phyloP scores from a whole-genome alignment of 2,113 vertebrate genomes.

The Lynx canadensis region DNA sequence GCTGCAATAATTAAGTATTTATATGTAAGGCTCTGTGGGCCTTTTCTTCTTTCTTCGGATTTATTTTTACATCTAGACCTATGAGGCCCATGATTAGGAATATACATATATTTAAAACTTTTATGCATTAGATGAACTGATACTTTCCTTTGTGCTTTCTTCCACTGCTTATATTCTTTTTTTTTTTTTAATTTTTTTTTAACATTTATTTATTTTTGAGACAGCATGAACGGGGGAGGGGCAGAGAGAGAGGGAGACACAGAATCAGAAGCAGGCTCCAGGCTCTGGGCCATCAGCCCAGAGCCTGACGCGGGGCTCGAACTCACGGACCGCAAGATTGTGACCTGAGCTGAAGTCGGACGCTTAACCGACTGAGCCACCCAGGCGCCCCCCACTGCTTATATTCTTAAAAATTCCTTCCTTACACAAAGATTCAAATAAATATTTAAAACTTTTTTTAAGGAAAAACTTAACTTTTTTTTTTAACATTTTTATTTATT shows the following conservation, averaged over 20 bases:
- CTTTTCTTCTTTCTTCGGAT: background rate
- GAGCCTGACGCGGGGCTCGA: too few relatives aligned
- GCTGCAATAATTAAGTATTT: background rate
- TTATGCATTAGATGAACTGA: background rate
- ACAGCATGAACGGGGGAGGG: too few relatives aligned
- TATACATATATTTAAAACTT: background rate
- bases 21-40: background rate
- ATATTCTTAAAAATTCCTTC: background rate
- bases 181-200: too few relatives aligned
- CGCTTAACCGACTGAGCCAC: too few relatives aligned
- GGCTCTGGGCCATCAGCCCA: too few relatives aligned
- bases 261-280: too few relatives aligned
- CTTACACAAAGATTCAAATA: background rate
- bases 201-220: too few relatives aligned
- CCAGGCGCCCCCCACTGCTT: background rate
- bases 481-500: too few relatives aligned
- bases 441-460: background rate
- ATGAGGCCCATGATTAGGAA: background rate
- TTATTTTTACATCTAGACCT: background rate
- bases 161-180: background rate
- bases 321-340: too few relatives aligned
- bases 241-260: too few relatives aligned
- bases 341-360: too few relatives aligned
- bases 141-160: background rate
- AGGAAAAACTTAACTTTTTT: background rate